phyloP scores from a whole-genome alignment of 2,113 vertebrate genomes.

The Arothron firmamentum region DNA sequence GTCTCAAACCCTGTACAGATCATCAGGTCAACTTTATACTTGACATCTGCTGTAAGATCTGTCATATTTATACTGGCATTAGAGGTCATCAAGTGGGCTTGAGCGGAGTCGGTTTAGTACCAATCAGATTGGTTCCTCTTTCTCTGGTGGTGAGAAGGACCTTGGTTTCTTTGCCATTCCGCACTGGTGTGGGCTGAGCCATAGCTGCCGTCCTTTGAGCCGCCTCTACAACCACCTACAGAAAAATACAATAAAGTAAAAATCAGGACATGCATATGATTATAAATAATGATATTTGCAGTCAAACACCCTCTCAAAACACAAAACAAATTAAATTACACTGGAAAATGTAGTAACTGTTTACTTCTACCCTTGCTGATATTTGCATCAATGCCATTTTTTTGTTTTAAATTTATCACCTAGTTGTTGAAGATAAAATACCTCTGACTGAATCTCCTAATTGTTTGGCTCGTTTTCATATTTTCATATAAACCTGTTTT shows the following conservation, averaged over 20 bases:
- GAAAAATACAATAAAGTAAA: background rate
- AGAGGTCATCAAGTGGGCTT: background rate
- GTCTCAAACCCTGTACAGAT: no score
- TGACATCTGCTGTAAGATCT: background rate
- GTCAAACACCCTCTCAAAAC: conserved; percentile 29
- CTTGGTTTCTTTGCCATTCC: conserved; percentile 69
- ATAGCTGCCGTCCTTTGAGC: conserved; percentile 70
- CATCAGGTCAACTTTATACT: background rate
- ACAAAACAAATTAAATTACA: conserved; percentile 6
- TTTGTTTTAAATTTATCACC: conserved; percentile 1
- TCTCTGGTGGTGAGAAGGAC: conserved; percentile 80
- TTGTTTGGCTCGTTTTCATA: conserved; percentile 20
- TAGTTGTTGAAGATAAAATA: conserved; percentile 24
- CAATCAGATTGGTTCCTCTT: conserved; percentile 82
- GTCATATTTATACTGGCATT: background rate
- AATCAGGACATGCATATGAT: conserved; percentile 5
- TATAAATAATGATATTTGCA: conserved; percentile 9
- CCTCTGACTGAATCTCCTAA: conserved; percentile 11
- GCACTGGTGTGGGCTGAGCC: conserved; percentile 59
- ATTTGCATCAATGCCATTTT: background rate
- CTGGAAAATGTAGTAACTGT: conserved; percentile 5
- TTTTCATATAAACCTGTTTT: conserved; percentile 3
- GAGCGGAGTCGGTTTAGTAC: conserved; percentile 60
- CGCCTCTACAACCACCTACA: conserved; percentile 74
- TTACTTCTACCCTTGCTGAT: background rate